A percentile compares a stretch with the other conserved stretches of the same genome.
These are phyloP conservation scores for Chaunax sp. DNA, from an alignment of 2,797 vertebrate species.

Conservation along the genomic window DNA sequence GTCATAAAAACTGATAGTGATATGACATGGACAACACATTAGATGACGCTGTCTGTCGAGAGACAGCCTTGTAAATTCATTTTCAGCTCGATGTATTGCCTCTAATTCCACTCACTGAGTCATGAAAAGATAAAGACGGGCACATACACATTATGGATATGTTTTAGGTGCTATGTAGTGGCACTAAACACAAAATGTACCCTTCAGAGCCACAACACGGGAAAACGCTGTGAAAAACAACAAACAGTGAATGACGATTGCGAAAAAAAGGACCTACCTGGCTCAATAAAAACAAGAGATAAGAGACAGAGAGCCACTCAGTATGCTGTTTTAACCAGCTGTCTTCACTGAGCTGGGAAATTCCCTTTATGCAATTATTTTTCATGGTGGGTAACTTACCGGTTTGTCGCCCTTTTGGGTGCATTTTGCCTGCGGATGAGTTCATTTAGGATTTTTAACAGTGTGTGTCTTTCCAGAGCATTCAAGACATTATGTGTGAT, in stretches of 20 bases:
- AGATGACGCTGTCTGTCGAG: conserved; percentile 41
- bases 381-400: conserved; percentile 46
- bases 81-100: conserved; percentile 35
- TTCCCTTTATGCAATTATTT: conserved; percentile 53
- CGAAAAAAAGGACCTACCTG: conserved; percentile 38
- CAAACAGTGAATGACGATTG: conserved; percentile 52
- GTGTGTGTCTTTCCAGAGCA: conserved; percentile 4
- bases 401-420: conserved; percentile 27
- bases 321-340: conserved; percentile 37
- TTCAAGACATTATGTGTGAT: background rate
- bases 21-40: conserved; percentile 49
- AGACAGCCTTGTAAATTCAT: conserved; percentile 34
- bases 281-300: conserved; percentile 38
- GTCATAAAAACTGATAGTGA: conserved; percentile 52
- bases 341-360: conserved; percentile 53
- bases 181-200: conserved; percentile 33
- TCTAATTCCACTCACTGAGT: conserved; percentile 51
- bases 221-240: conserved; percentile 30
- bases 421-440: conserved; percentile 29
- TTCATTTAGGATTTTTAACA: conserved; percentile 8
- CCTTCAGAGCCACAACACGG: conserved; percentile 37
- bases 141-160: conserved; percentile 27
- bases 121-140: conserved; percentile 38
- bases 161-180: conserved; percentile 48
- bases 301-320: conserved; percentile 1